A percentile compares a stretch with the other conserved stretches of the same genome.
phyloP scores from a whole-genome alignment of 2,888 invertebrate genomes.

The Sturmia bella region DNA sequence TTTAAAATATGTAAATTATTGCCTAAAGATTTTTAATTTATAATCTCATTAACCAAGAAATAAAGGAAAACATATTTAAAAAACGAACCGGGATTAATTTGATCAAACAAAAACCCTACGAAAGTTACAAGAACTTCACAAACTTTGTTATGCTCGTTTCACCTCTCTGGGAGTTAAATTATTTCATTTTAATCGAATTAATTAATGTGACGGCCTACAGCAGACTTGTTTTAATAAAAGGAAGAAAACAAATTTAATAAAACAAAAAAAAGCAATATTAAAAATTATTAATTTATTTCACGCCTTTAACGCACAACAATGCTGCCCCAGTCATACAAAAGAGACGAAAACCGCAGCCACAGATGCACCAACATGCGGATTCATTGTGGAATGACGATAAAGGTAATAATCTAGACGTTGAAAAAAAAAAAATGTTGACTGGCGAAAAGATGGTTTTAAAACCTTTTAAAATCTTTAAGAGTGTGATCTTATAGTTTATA shows the following conservation, averaged over 20 bases:
- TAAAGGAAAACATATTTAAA: not conserved
- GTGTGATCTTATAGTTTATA: constrained; percentile 21
- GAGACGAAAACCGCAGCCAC: constrained; percentile 7
- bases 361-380: constrained; percentile 14
- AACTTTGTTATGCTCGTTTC: constrained; percentile 59
- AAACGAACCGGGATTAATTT: constrained; percentile 36
- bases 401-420: constrained; percentile 31
- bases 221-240: constrained; percentile 70
- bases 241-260: not conserved
- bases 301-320: constrained; percentile 68
- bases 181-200: constrained; percentile 58
- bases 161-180: constrained; percentile 46
- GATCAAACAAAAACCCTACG: constrained; percentile 11
- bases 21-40: constrained; percentile 8
- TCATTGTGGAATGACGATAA: constrained; percentile 21
- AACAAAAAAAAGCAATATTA: constrained; percentile 48
- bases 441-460: constrained; percentile 22
- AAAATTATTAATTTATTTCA: constrained; percentile 69
- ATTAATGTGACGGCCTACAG: constrained; percentile 76
- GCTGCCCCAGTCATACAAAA: constrained; percentile 12
- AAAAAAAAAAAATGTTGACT: not conserved
- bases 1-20: constrained; percentile 46
- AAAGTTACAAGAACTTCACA: constrained; percentile 29
- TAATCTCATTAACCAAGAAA: not conserved
- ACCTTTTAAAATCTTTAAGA: constrained; percentile 37